A percentile compares a stretch with the other conserved stretches of the same genome.
phyloP scores from a whole-genome alignment of 2,113 vertebrate genomes.

The Corydoras maculifer region DNA sequence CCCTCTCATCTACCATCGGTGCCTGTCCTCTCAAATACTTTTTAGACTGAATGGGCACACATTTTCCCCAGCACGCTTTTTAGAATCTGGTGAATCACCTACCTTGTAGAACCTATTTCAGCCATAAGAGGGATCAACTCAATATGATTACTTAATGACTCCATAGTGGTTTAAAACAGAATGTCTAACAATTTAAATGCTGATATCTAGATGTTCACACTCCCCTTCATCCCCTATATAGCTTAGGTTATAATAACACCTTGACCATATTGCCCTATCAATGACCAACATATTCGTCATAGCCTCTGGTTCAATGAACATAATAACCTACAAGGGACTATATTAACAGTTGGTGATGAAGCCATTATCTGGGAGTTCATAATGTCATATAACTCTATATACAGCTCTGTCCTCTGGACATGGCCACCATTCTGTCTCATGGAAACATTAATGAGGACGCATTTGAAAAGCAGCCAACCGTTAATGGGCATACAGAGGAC shows the following conservation, averaged over 20 bases:
- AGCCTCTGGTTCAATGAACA: conserved; percentile 35
- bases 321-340: conserved; percentile 36
- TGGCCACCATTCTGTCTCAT: conserved; percentile 11
- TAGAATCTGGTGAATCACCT: too few relatives aligned
- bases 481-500: not conserved
- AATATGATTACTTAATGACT: too few relatives aligned
- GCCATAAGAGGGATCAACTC: too few relatives aligned
- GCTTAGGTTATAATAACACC: not conserved
- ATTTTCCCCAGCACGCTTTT: too few relatives aligned
- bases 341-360: conserved; percentile 38
- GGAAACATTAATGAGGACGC: conserved; percentile 29
- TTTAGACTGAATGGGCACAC: too few relatives aligned
- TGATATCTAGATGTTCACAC: too few relatives aligned
- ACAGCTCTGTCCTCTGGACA: conserved; percentile 26
- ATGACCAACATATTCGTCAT: conserved; percentile 34
- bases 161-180: too few relatives aligned
- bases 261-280: not conserved
- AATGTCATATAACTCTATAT: conserved; percentile 11
- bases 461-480: conserved; percentile 13
- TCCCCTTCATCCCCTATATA: too few relatives aligned
- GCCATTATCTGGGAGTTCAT: conserved; percentile 32
- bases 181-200: too few relatives aligned
- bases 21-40: too few relatives aligned
- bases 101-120: too few relatives aligned
- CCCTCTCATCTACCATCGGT: too few relatives aligned